Conservation (phyloP, 2,797 vertebrate genomes). For the Macropus fuliginosus region DNA sequence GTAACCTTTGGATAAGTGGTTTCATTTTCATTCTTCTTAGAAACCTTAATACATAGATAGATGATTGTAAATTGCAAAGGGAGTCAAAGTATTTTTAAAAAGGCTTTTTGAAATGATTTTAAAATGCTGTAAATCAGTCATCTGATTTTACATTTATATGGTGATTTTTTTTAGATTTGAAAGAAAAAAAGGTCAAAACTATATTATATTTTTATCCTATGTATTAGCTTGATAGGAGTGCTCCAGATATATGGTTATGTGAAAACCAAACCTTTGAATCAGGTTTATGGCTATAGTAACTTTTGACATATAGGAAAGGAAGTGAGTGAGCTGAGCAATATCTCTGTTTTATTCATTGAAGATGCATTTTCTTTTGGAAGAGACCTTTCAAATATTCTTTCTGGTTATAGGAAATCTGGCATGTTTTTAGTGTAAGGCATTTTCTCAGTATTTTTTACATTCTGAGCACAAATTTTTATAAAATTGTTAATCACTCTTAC, state of each 20-base stretch:
- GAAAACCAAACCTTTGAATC: constrained; percentile 37
- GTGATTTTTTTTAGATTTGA: constrained; percentile 13
- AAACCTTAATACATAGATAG: neutral
- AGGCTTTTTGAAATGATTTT: constrained; percentile 42
- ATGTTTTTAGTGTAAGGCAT: constrained; percentile 38
- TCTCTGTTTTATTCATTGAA: constrained; percentile 39
- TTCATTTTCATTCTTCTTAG: constrained; percentile 52
- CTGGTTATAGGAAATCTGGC: neutral
- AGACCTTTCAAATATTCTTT: neutral
- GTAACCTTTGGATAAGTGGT: constrained; percentile 25
- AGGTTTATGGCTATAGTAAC: constrained; percentile 25
- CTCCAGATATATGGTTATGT: constrained; percentile 23
- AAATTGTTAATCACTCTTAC: neutral
- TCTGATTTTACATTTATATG: constrained; percentile 1
- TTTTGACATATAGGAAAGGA: neutral
- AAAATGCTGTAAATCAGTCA: constrained; percentile 45
- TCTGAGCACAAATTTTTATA: constrained; percentile 14
- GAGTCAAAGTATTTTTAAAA: constrained; percentile 33
- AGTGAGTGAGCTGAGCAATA: neutral
- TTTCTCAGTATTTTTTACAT: constrained; percentile 35
- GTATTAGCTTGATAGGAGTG: constrained; percentile 15
- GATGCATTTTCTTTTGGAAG: constrained; percentile 12
- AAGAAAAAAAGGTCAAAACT: constrained; percentile 20
- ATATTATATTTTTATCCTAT: constrained; percentile 26
- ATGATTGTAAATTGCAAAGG: neutral